Percentiles rank a stretch among this genome's conserved stretches.
Conservation (phyloP, 2,888 invertebrate species). For the Chesias legatella region DNA sequence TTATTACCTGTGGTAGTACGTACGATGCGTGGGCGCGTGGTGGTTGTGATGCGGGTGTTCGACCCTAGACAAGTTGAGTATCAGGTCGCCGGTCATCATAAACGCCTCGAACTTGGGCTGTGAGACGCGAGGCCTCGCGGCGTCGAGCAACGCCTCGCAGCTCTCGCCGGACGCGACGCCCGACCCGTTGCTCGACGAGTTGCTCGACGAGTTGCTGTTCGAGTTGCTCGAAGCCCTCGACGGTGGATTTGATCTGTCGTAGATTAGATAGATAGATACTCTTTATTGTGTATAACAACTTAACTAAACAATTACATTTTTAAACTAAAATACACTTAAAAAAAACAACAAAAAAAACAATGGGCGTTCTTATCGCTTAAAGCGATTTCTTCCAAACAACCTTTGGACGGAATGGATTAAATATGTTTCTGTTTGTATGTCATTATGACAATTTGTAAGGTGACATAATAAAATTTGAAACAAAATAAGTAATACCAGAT, state of each 20-base stretch:
- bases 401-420: too few species aligned
- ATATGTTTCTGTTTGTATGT: too few species aligned
- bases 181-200: constrained; percentile 70
- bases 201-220: constrained; percentile 65
- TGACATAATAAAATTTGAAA: too few species aligned
- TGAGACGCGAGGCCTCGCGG: constrained; percentile 52
- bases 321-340: too few species aligned
- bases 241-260: constrained; percentile 58
- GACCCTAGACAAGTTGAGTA: constrained; percentile 93
- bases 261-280: too few species aligned
- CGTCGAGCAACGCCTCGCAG: constrained; percentile 68
- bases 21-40: constrained; percentile 72
- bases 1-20: constrained; percentile 66
- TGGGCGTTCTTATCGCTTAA: too few species aligned
- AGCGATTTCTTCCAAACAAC: too few species aligned
- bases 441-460: too few species aligned
- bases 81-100: constrained; percentile 98
- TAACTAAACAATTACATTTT: too few species aligned
- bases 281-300: too few species aligned
- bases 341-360: too few species aligned
- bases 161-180: constrained; percentile 79
- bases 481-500: too few species aligned
- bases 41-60: constrained; percentile 83
- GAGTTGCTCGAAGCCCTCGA: constrained; percentile 76
- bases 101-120: constrained; percentile 92